These are phyloP conservation scores for Zelleria hepariella DNA, from an alignment of 2,888 invertebrate species.

Conservation along the genomic window DNA sequence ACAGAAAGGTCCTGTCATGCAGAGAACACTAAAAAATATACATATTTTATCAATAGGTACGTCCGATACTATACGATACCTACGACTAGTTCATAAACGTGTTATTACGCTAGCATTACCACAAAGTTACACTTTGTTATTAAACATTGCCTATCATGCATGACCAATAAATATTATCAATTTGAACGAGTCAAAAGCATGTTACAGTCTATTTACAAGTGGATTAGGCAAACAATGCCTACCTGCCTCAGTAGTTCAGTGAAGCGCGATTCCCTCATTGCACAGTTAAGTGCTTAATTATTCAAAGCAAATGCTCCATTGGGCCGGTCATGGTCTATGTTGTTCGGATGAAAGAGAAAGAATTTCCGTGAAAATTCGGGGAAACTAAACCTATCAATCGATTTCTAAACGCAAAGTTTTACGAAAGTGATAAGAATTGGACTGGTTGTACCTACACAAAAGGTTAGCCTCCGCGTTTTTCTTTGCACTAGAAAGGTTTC, in stretches of 20 bases:
- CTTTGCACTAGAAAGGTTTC: conserved; percentile 34
- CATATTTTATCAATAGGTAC: not conserved
- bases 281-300: conserved; percentile 11
- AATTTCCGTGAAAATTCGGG: not conserved
- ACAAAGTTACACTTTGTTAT: not conserved
- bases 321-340: conserved; percentile 1
- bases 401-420: no score
- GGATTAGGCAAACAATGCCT: conserved; percentile 30
- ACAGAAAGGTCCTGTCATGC: no score
- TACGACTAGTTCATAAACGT: not conserved
- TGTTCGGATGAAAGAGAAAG: not conserved
- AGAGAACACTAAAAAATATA: no score
- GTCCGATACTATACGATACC: not conserved
- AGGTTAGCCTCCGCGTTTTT: conserved; percentile 6
- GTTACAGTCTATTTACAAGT: conserved; percentile 24
- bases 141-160: not conserved
- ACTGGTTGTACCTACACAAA: no score
- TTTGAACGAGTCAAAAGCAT: not conserved
- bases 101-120: not conserved
- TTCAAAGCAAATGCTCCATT: conserved; percentile 5
- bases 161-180: not conserved
- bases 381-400: not conserved
- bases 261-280: conserved; percentile 32
- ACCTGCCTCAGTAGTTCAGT: conserved; percentile 13
- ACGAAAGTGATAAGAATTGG: no score